These are phyloP conservation scores for Diachrysia chrysitis DNA, from an alignment of 2,888 invertebrate species.

Conservation along the genomic window DNA sequence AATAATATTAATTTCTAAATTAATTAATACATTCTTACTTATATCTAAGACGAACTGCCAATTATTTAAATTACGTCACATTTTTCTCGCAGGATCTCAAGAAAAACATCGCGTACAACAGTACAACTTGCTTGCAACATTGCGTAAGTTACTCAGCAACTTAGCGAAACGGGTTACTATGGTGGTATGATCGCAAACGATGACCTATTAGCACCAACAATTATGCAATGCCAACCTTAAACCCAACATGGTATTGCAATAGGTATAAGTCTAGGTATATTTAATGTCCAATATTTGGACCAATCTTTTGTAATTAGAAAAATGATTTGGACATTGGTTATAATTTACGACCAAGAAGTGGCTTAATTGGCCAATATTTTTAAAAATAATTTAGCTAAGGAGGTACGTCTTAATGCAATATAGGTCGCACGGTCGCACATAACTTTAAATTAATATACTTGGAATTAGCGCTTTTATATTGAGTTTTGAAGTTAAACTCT, in stretches of 20 bases:
- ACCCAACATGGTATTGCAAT: constrained; percentile 36
- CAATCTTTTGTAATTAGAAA: background rate
- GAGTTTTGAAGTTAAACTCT: background rate
- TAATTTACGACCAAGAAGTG: background rate
- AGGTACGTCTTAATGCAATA: background rate
- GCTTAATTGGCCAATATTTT: background rate
- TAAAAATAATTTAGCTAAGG: background rate
- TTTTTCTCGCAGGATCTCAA: constrained; percentile 22
- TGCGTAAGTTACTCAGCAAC: constrained; percentile 46
- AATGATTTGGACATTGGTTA: background rate
- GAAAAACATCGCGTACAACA: constrained; percentile 30
- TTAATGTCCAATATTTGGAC: background rate
- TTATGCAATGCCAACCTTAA: constrained; percentile 54
- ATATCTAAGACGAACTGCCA: no score
- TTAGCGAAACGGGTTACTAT: constrained; percentile 50
- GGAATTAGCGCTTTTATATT: background rate
- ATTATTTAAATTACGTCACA: background rate
- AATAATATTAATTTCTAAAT: no score
- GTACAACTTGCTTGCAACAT: constrained; percentile 23
- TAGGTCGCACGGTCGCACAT: background rate
- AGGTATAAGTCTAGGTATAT: background rate
- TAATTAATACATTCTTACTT: no score
- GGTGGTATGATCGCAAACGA: constrained; percentile 27
- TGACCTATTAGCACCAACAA: constrained; percentile 46
- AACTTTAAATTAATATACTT: background rate